Conservation (phyloP, 2,797 vertebrate genomes). For the Spatula clypeata region DNA sequence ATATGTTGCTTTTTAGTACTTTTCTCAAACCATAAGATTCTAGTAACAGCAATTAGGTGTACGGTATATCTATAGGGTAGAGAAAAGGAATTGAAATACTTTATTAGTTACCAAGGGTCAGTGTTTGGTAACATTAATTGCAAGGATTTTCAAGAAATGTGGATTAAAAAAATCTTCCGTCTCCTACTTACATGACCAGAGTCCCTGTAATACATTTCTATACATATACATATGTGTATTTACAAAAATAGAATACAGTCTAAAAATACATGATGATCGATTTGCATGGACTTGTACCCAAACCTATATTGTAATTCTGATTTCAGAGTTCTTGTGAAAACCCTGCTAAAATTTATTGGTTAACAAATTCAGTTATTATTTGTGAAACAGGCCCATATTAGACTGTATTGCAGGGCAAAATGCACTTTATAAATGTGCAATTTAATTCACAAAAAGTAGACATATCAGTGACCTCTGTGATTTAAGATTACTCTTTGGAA, state of each 20-base stretch:
- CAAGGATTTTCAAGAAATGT: constrained; percentile 3
- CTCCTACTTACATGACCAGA: neutral
- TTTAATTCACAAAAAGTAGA: neutral
- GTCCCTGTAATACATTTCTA: neutral
- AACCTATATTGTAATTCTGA: neutral
- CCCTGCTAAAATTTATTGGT: neutral
- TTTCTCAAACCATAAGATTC: neutral
- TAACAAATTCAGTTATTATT: neutral
- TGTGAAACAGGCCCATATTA: neutral
- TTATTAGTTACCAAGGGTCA: neutral
- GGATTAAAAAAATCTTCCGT: neutral
- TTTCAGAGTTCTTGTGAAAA: neutral
- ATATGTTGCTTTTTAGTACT: neutral
- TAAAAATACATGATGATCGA: neutral
- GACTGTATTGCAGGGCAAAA: neutral
- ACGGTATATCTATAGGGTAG: neutral
- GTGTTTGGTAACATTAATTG: neutral
- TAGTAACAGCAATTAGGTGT: neutral
- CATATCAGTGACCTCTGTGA: neutral
- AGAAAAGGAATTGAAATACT: neutral
- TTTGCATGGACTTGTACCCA: neutral
- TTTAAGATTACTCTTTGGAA: neutral
- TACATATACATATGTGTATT: neutral
- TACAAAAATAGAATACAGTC: neutral
- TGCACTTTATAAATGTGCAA: neutral